Evolutionary conservation across 1,140 invertebrate species (phyloP), one percentile per base, ranked within the genome.

Genomic region (Drosophila leontia): DNA sequence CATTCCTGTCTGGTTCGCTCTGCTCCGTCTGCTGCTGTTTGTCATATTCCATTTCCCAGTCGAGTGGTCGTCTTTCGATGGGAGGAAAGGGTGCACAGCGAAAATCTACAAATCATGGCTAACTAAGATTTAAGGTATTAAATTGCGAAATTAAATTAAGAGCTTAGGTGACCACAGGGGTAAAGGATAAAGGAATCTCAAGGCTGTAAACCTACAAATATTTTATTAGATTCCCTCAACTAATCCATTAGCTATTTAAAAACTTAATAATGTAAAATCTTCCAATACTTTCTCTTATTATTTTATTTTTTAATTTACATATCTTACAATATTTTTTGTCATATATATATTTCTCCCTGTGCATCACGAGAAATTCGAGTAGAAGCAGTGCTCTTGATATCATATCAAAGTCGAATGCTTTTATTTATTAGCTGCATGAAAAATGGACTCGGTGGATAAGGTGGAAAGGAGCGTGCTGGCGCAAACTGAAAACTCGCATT

Each of bases 371-470:
- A 59, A 48, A 42, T 47, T 35, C 44, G 29, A 41, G 44, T 34
- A 37, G 19, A 26, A 51, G 37, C 17, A 45, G 63, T 55, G n/a
- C 44, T 26, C 53, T 71, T 41, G 67, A 60, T 72, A 72, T 72
- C 69, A 72, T 60, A 72, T 72, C 67, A 58, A 37, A 44, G 69
- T 37, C 23, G 67, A 72, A 72, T 72, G 69, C 55, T 72, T 72
- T 60, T 51, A 72, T 72, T 72, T 72, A 72, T 72, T 72, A 72
- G 67, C 67, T 37, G 45, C 45, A 60, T 60, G 68, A 47, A 42
- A 72, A 72, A 74, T 74, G 50, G 45, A 60, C 44, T 72, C 32
- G 8, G 8, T 12, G 59, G 26, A 62, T 17, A 34, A 41, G 29
- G 45, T 12, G 15, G 17, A 29, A 44, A 65, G 51, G 19, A 23